Percentiles rank a stretch among this genome's conserved stretches.
phyloP scores from a whole-genome alignment of 2,797 vertebrate genomes.

The Babyrousa celebensis region DNA sequence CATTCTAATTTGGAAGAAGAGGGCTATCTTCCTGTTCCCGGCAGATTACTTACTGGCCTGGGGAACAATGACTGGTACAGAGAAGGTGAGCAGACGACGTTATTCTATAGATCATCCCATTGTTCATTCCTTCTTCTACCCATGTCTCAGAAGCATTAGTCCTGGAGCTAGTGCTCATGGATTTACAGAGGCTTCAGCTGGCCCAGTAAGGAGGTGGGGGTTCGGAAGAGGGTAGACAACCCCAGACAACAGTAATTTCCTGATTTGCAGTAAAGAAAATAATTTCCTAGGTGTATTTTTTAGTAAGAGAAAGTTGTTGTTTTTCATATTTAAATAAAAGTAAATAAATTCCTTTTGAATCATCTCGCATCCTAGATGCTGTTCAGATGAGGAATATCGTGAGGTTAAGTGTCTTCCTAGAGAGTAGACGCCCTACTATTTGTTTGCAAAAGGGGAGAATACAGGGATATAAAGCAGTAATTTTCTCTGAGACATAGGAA shows the following conservation, averaged over 20 bases:
- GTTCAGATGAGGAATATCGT: not conserved
- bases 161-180: not conserved
- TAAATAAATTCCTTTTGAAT: not conserved
- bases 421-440: not conserved
- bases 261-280: constrained; percentile 23
- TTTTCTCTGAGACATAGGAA: not conserved
- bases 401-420: not conserved
- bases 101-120: not conserved
- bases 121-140: not conserved
- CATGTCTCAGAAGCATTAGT: not conserved
- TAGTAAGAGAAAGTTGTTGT: not conserved
- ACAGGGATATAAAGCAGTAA: not conserved
- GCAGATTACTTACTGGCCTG: not conserved
- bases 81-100: not conserved
- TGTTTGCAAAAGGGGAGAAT: not conserved
- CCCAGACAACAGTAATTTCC: not conserved
- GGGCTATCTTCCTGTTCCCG: not conserved
- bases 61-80: not conserved
- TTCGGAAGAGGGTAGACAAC: not conserved
- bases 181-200: not conserved
- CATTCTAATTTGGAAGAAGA: constrained; percentile 66
- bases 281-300: not conserved
- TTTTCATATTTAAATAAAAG: not conserved
- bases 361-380: not conserved
- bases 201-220: not conserved